A percentile compares a stretch with the other conserved stretches of the same genome.
phyloP scores from a whole-genome alignment of 2,797 vertebrate genomes.

The Xenopus petersii region DNA sequence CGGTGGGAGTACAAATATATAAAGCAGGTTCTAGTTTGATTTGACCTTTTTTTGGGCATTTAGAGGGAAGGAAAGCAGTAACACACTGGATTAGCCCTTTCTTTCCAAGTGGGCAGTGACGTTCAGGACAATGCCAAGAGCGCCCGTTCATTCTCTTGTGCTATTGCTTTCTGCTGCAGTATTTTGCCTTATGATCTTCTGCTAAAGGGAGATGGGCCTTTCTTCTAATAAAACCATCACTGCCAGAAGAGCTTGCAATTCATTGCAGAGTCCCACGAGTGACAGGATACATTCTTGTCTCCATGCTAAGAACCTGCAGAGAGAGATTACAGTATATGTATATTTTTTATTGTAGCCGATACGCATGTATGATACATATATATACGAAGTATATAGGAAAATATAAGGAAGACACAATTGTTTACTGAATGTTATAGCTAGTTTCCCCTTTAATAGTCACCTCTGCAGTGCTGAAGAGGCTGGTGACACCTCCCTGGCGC shows the following conservation, averaged over 20 bases:
- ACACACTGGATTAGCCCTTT: not conserved
- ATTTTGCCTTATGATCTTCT: slow-evolving; percentile 13
- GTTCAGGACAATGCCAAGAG: not conserved
- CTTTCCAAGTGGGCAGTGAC: not conserved
- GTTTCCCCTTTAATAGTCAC: not conserved
- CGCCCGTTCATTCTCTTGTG: not conserved
- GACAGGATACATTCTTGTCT: slow-evolving; percentile 3
- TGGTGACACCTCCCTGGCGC: too few species aligned
- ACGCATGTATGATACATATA: slow-evolving; percentile 43
- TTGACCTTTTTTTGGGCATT: slow-evolving; percentile 25
- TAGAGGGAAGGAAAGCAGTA: slow-evolving; percentile 3
- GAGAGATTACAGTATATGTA: slow-evolving; percentile 42
- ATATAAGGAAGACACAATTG: slow-evolving; percentile 12
- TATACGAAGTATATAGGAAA: slow-evolving; percentile 25
- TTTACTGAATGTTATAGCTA: slow-evolving; percentile 37
- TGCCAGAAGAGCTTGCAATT: slow-evolving; percentile 20
- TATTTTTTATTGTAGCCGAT: slow-evolving; percentile 59
- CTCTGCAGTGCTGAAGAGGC: too few species aligned
- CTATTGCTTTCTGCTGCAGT: slow-evolving; percentile 16
- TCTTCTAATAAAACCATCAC: not conserved
- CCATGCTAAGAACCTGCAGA: slow-evolving; percentile 66
- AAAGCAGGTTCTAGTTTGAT: not conserved
- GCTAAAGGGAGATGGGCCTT: not conserved
- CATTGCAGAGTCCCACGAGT: not conserved
- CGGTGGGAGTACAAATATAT: not conserved